Percentiles rank a stretch among this genome's conserved stretches.
Evolutionary conservation across 2,888 invertebrate genomes (phyloP).

Genomic region (Tenthredo livida): DNA sequence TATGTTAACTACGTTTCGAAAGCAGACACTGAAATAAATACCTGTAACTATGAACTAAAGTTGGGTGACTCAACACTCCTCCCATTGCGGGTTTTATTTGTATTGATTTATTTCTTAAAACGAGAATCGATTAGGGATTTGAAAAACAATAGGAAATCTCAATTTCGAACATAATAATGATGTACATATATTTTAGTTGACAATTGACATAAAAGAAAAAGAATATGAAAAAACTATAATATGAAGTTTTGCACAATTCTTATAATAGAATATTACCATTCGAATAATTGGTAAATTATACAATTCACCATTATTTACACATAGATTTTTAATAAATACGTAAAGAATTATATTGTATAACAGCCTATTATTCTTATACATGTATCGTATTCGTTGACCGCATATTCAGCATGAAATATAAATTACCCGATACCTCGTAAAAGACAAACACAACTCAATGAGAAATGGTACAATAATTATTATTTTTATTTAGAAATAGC

Average conservation of each 20-base stretch:
- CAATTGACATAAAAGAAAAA: background rate
- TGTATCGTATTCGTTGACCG: background rate
- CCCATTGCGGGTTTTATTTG: background rate
- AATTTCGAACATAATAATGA: background rate
- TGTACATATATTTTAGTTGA: conserved; percentile 21
- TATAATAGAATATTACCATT: background rate
- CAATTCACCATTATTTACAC: conserved; percentile 34
- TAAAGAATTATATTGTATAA: conserved; percentile 32
- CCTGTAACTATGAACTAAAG: background rate
- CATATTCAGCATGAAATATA: background rate
- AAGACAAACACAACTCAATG: conserved; percentile 18
- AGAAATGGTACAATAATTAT: conserved; percentile 7
- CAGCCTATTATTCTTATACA: conserved; percentile 15
- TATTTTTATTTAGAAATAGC: background rate
- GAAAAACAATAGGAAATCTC: background rate
- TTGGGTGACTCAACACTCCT: background rate
- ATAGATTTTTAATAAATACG: conserved; percentile 39
- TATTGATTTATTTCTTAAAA: background rate
- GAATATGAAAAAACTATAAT: background rate
- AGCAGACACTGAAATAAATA: too few relatives aligned
- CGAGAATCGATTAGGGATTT: background rate
- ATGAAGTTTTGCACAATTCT: conserved; percentile 16
- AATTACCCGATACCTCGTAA: conserved; percentile 10
- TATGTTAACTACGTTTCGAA: background rate
- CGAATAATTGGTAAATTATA: conserved; percentile 34